These are phyloP conservation scores for Scatophagus argus DNA, from an alignment of 2,113 vertebrate species.

Conservation along the genomic window DNA sequence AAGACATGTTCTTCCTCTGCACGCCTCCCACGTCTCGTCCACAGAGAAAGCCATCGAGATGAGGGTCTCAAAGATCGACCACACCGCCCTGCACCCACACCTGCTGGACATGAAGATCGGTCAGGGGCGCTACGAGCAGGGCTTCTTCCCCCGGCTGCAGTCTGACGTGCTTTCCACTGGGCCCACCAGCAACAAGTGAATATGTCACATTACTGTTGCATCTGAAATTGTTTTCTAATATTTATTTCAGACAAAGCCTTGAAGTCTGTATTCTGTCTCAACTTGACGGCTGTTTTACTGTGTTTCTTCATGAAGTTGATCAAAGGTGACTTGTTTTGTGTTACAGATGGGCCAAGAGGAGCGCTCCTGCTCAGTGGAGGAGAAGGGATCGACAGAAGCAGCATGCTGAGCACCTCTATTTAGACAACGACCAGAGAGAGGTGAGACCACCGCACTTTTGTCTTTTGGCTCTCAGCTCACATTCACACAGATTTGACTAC, in stretches of 20 bases:
- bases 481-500: constrained; percentile 20
- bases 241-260: not conserved
- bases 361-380: constrained; percentile 97
- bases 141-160: constrained; percentile 97
- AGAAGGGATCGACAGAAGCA: constrained; percentile 96
- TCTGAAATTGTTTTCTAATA: not conserved
- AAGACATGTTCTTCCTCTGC: not conserved
- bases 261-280: not conserved
- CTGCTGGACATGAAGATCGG: constrained; percentile 99
- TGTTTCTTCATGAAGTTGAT: not conserved
- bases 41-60: constrained; percentile 96
- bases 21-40: constrained; percentile 4
- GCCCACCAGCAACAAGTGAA: constrained; percentile 97
- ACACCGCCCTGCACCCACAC: constrained; percentile 96
- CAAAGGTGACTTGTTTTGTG: not conserved
- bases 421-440: constrained; percentile 99
- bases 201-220: constrained; percentile 26
- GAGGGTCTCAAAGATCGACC: constrained; percentile 95
- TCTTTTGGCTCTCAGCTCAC: constrained; percentile 1
- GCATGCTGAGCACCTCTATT: constrained; percentile 94
- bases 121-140: constrained; percentile 97
- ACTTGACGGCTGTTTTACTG: not conserved
- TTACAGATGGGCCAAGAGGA: constrained; percentile 95
- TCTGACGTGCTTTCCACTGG: constrained; percentile 95
- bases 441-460: constrained; percentile 73